These are phyloP conservation scores for Erpornis zantholeuca DNA, from an alignment of 2,113 vertebrate species.

Conservation along the genomic window DNA sequence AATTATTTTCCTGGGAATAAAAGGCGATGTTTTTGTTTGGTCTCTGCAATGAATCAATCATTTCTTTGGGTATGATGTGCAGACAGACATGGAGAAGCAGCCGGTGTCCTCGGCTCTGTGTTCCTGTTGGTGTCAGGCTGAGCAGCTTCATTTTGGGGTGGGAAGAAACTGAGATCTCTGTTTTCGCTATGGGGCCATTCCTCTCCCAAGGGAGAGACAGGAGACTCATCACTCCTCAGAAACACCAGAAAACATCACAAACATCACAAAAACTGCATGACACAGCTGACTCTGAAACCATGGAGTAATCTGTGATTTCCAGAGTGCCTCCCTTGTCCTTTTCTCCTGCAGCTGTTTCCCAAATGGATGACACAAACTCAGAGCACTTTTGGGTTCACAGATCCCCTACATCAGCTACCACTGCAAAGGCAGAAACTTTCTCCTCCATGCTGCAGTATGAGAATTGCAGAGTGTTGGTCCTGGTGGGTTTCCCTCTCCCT, in stretches of 20 bases:
- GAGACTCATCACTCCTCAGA: neutral
- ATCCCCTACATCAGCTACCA: accelerated
- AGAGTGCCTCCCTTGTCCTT: neutral
- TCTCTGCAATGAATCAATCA: neutral
- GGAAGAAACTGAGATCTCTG: neutral
- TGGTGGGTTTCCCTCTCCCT: neutral
- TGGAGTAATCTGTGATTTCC: neutral
- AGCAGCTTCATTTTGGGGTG: neutral
- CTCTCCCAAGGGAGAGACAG: neutral
- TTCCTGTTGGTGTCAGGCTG: neutral
- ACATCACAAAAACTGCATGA: neutral
- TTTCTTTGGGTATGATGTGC: neutral
- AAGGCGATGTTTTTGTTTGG: neutral
- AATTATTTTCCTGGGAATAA: constrained; percentile 11
- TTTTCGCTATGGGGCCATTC: neutral
- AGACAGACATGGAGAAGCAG: neutral
- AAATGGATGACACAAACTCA: neutral
- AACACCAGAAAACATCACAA: neutral
- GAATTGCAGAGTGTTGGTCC: neutral
- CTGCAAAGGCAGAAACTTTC: neutral
- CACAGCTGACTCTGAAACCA: neutral
- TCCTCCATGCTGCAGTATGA: neutral
- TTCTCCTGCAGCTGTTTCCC: neutral
- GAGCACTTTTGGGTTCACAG: neutral
- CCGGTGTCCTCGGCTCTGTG: accelerated